Evolutionary conservation across 2,888 invertebrate genomes (phyloP), one percentile per base, ranked within the genome.

Genomic region (Idaea dimidiata): DNA sequence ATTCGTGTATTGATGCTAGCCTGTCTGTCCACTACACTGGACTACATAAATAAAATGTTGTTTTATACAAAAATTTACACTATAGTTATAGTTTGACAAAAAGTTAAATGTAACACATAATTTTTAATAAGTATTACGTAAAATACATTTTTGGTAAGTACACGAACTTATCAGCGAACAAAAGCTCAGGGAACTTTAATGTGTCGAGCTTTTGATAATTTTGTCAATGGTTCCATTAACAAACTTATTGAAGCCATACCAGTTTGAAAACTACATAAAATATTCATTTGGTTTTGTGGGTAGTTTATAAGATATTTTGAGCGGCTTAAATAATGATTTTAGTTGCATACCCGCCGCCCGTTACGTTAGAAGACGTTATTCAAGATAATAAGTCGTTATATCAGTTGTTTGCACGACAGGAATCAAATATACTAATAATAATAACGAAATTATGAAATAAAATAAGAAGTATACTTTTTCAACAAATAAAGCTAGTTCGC

Each of bases 161-260:
- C 43, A 43, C 43, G 43, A 43, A 43, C 43, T 43, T 43, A 8
- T 7, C 43, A 43, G 8, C 14, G 43, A 74, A 73, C 69, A 69
- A 74, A 70, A 70, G 73, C 68, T 69, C 71, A 58, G 66, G 61
- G 59, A 64, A 63, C 61, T n/a, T 54, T 24, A 55, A 54, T 60
- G 61, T 18, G 59, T 43, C 14, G 43, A 43, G 43, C 43, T 43
- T 43, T 43, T 10, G 33, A 43, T 33, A 54, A 16, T 33, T 43
- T 58, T n/a, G 18, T 57, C 16, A 54, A 18, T 17, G 6, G 18
- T 17, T 60, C 17, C 17, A 7, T 18, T 57, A 24, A 31, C 54
- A 43, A 43, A 43, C 43, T 43, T 43, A 43, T 43, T 43, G 3
- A 43, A 14, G 14, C 43, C 14, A 43, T 43, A 8, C 43, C 43